Evolutionary conservation across 1,140 invertebrate genomes (phyloP).

Genomic region (Propsilocerus akamusi): DNA sequence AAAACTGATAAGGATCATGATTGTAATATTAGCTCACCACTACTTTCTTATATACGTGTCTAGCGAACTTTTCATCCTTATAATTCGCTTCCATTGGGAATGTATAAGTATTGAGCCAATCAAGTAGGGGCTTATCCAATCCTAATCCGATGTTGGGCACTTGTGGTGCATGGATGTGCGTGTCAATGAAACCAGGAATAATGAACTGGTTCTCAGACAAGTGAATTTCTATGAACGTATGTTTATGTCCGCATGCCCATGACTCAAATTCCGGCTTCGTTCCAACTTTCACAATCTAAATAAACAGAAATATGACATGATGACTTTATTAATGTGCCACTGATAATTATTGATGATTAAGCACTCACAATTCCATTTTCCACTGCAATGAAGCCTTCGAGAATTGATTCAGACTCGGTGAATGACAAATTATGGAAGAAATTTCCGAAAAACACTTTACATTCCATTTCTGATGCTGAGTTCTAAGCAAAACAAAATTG

Average conservation of each 20-base stretch:
- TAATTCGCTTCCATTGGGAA: constrained; percentile 68
- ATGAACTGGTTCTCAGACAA: constrained; percentile 37
- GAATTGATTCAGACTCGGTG: not conserved
- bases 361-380: not conserved
- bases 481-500: no score
- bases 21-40: constrained; percentile 41
- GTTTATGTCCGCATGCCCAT: not conserved
- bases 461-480: no score
- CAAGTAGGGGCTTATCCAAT: constrained; percentile 54
- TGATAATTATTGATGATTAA: no score
- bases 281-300: not conserved
- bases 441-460: not conserved
- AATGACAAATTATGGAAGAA: not conserved
- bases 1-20: no score
- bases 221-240: not conserved
- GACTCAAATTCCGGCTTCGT: not conserved
- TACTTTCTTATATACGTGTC: constrained; percentile 48
- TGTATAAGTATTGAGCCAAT: constrained; percentile 76
- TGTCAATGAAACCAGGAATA: constrained; percentile 75
- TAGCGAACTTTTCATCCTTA: constrained; percentile 45
- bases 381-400: not conserved
- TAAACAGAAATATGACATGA: no score
- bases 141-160: constrained; percentile 67
- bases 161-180: constrained; percentile 78
- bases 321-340: no score